A percentile compares a stretch with the other conserved stretches of the same genome.
Evolutionary conservation across 2,888 invertebrate genomes (phyloP).

Genomic region (Papilio gigon): DNA sequence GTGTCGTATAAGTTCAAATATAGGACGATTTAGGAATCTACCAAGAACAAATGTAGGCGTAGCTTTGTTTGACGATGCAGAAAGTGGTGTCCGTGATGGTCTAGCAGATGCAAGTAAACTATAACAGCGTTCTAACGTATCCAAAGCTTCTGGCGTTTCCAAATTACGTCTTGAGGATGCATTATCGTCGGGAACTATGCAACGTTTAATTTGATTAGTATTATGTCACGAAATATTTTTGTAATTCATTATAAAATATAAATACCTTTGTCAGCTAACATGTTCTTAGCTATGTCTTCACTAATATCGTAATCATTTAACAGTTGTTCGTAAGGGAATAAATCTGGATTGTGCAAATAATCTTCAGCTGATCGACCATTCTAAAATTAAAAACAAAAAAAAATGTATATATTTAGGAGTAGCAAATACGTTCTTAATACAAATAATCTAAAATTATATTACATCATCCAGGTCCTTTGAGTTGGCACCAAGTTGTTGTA

Average conservation of each 20-base stretch:
- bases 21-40: slow-evolving; percentile 87
- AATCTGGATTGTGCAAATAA: slow-evolving; percentile 86
- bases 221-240: slow-evolving; percentile 8
- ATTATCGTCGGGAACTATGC: slow-evolving; percentile 88
- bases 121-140: slow-evolving; percentile 89
- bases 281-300: slow-evolving; percentile 85
- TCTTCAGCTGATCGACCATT: slow-evolving; percentile 90
- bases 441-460: slow-evolving; percentile 58
- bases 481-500: slow-evolving; percentile 93
- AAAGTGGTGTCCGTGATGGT: slow-evolving; percentile 81
- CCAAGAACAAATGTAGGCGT: slow-evolving; percentile 84
- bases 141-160: slow-evolving; percentile 86
- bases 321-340: slow-evolving; percentile 86
- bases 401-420: slow-evolving; percentile 4
- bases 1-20: slow-evolving; percentile 88
- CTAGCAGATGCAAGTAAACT: slow-evolving; percentile 85
- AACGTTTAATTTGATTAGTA: slow-evolving; percentile 41
- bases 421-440: slow-evolving; percentile 31
- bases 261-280: slow-evolving; percentile 91
- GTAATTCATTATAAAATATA: slow-evolving; percentile 21
- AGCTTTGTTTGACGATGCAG: slow-evolving; percentile 82
- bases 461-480: slow-evolving; percentile 92
- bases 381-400: slow-evolving; percentile 68
- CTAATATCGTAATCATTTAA: slow-evolving; percentile 87
- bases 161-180: slow-evolving; percentile 88